Evolutionary conservation across 2,888 invertebrate species (phyloP), one percentile per base, ranked within the genome.

Genomic region (Craniophora ligustri): DNA sequence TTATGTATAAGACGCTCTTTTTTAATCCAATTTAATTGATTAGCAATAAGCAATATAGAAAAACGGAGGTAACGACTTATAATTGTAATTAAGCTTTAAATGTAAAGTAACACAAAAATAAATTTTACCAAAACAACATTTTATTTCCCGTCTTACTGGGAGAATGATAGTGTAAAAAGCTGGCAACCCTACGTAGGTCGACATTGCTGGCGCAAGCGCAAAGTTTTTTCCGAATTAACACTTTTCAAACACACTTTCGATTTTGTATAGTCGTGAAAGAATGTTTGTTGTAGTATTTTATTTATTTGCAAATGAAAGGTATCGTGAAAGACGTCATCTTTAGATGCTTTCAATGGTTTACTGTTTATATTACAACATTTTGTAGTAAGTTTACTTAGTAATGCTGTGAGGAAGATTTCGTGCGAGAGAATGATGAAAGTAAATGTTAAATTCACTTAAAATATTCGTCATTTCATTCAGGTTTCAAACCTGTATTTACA

Each of bases 161-260:
- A 49, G 47, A 28, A 28, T 53, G 21, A 1, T 5, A 0, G 1
- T 7, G 2, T 2, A 0, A 11, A 13, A 18, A 19, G 1, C 42
- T 67, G 57, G 47, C 62, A 74, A 45, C 75, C 72, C 72, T 68
- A 16, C n/a, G 11, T 48, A 59, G 36, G 39, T 53, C 40, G 44
- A 40, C 49, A 56, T 67, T 67, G 50, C 23, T 36, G 19, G 21
- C 42, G 39, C 59, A 53, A 35, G 32, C 59, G 66, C 67, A 67
- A 67, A 75, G 67, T 78, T 84, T 86, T 86, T 85, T 82, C 78
- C 72, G 58, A 71, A 80, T 85, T 80, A 71, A 75, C 82, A 78
- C 79, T 79, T 77, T 77, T 76, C 72, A 71, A 78, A 70, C 36
- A 78, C 79, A 88, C 89, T 89, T 89, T 89, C 89, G 76, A 81